A percentile compares a stretch with the other conserved stretches of the same genome.
These are phyloP conservation scores for Apteryx mantelli DNA, from an alignment of 2,113 vertebrate species.

Conservation along the genomic window DNA sequence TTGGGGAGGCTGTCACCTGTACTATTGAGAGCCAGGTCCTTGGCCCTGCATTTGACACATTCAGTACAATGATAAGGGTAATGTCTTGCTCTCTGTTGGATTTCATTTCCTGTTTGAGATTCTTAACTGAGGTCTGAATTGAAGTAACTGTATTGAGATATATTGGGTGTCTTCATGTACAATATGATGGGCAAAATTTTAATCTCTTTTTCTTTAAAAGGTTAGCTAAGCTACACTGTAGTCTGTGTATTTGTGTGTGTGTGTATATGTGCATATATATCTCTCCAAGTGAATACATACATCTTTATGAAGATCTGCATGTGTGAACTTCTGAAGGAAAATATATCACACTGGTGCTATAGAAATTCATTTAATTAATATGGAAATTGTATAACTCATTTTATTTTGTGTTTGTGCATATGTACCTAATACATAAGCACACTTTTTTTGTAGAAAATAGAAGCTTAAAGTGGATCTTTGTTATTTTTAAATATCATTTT, in stretches of 20 bases:
- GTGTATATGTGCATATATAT: background rate
- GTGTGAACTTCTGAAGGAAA: background rate
- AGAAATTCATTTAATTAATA: background rate
- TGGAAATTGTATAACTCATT: background rate
- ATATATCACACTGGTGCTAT: background rate
- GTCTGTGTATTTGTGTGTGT: background rate
- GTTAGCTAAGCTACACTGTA: background rate
- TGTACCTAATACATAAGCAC: background rate
- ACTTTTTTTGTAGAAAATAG: background rate
- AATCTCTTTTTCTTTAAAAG: background rate
- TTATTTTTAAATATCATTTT: background rate
- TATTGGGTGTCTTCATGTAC: background rate
- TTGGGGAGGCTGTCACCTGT: background rate
- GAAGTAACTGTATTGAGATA: background rate
- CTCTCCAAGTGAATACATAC: background rate
- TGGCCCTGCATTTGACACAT: background rate
- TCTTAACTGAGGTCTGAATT: background rate
- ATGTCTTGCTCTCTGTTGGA: background rate
- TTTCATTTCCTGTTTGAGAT: background rate
- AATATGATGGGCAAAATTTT: background rate
- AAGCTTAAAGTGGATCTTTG: background rate
- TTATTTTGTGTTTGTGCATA: background rate
- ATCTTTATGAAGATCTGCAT: background rate
- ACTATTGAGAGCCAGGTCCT: background rate
- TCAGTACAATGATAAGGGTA: background rate